Evolutionary conservation across 2,113 vertebrate species (phyloP), one percentile per base, ranked within the genome.

Genomic region (Gadus macrocephalus): DNA sequence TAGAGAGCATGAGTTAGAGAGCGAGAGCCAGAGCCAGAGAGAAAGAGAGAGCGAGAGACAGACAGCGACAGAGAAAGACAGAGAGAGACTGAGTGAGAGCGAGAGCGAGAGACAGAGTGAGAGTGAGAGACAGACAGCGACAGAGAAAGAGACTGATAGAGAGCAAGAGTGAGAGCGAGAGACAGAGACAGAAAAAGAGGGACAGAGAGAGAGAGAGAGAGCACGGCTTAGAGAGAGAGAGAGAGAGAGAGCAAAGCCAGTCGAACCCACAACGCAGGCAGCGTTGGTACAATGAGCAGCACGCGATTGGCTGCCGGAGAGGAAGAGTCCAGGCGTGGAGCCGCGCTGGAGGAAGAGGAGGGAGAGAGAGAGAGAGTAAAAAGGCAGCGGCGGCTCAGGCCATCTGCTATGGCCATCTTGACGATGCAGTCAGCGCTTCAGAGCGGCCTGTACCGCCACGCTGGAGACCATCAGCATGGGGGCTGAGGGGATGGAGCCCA

Each of bases 341-440:
- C 27, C 28, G 5, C 60, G 84, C 78, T 78, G 83, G 83, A 82
- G 69, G 16, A 42, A 55, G 16, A 73, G 67, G 38, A 70, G 69
- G 59, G 64, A 73, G 20, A 67, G 49, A 73, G 20, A 67, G 49
- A 53, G 19, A 16, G 49, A 16, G 78, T 77, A 74, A 62, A 82
- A 64, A 66, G 62, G 61, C 77, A 1, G 19, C 58, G 81, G 69
- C 75, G 73, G 70, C 42, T 68, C 80, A 25, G 25, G 88, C 85
- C 86, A 89, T 88, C 85, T 89, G 86, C 72, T 75, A 75, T 80
- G 76, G 75, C 73, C 76, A 85, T 73, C 82, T 70, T 80, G 74
- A 78, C 81, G 62, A 76, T 11, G 74, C 27, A 70, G 75, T 79
- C 81, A 70, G 71, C 66, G 65, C 81, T 77, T 81, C 76, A 75